These are phyloP conservation scores for Rhagonycha fulva DNA, from an alignment of 2,888 invertebrate species.

Conservation along the genomic window DNA sequence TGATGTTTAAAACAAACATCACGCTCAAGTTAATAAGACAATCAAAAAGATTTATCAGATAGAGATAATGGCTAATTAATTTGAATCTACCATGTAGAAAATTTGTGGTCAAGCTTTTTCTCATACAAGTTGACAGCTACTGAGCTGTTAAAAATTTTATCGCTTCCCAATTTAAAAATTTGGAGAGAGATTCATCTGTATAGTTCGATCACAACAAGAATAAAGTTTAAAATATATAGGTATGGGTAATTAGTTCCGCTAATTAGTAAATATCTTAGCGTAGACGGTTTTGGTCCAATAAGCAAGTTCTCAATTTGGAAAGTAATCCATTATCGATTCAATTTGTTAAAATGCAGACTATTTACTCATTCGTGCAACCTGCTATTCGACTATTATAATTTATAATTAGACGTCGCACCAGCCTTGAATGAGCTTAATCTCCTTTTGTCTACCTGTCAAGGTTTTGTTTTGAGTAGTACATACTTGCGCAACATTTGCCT, in stretches of 20 bases:
- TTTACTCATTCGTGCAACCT: constrained; percentile 21
- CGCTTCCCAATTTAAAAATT: constrained; percentile 3
- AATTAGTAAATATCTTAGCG: constrained; percentile 6
- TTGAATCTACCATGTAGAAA: constrained; percentile 27
- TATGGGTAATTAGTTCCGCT: background rate
- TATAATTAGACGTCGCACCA: constrained; percentile 18
- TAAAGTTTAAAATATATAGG: background rate
- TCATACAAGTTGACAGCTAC: constrained; percentile 28
- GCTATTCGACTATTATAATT: constrained; percentile 18
- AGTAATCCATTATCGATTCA: constrained; percentile 23
- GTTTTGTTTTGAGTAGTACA: constrained; percentile 9
- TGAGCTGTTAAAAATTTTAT: constrained; percentile 26
- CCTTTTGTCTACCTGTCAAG: constrained; percentile 17
- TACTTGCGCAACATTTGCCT: constrained; percentile 13
- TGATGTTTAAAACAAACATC: background rate
- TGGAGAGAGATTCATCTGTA: background rate
- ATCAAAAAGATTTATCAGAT: constrained; percentile 9
- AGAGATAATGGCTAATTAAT: constrained; percentile 25
- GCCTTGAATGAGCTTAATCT: constrained; percentile 8
- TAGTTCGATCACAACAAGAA: constrained; percentile 14
- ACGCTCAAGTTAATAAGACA: constrained; percentile 14
- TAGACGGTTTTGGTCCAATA: constrained; percentile 5
- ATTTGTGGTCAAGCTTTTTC: constrained; percentile 23
- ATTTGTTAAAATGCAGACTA: constrained; percentile 25
- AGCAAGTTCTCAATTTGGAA: constrained; percentile 21